These are phyloP conservation scores for Odontomachus brunneus DNA, from an alignment of 1,140 invertebrate species.

Conservation along the genomic window DNA sequence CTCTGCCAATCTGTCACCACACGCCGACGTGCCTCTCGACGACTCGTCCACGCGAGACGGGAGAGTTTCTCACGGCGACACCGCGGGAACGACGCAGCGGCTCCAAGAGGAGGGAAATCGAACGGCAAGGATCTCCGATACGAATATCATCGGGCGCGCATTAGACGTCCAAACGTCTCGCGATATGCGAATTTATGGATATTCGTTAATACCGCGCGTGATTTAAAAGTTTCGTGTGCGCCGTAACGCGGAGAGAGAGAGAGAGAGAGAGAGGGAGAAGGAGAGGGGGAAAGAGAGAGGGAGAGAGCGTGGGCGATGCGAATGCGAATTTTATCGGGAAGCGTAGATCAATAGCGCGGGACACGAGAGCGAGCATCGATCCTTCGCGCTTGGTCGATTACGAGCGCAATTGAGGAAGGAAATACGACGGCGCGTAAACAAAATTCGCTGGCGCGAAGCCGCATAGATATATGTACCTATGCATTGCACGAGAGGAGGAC, in stretches of 20 bases:
- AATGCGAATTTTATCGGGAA: constrained; percentile 25
- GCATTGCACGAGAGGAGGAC: not conserved
- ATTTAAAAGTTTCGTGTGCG: constrained; percentile 8
- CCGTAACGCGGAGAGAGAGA: too few species aligned
- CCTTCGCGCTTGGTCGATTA: constrained; percentile 30
- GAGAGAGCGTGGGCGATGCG: too few species aligned
- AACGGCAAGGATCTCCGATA: not conserved
- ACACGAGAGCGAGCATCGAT: constrained; percentile 21
- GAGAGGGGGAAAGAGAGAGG: too few species aligned
- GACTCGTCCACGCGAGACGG: not conserved
- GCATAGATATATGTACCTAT: not conserved
- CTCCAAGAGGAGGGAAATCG: not conserved
- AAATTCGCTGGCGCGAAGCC: constrained; percentile 12
- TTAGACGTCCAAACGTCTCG: constrained; percentile 19
- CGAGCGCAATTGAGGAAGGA: constrained; percentile 28
- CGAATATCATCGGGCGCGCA: not conserved
- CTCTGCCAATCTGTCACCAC: not conserved
- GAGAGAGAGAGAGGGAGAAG: too few species aligned
- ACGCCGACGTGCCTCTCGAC: not conserved
- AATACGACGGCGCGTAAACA: constrained; percentile 31
- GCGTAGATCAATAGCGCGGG: constrained; percentile 8
- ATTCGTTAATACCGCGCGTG: constrained; percentile 17
- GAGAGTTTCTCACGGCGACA: not conserved
- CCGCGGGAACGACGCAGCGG: not conserved
- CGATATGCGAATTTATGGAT: constrained; percentile 33